Evolutionary conservation across 2,888 invertebrate species (phyloP).

Genomic region (Noctuana brunneofusca): DNA sequence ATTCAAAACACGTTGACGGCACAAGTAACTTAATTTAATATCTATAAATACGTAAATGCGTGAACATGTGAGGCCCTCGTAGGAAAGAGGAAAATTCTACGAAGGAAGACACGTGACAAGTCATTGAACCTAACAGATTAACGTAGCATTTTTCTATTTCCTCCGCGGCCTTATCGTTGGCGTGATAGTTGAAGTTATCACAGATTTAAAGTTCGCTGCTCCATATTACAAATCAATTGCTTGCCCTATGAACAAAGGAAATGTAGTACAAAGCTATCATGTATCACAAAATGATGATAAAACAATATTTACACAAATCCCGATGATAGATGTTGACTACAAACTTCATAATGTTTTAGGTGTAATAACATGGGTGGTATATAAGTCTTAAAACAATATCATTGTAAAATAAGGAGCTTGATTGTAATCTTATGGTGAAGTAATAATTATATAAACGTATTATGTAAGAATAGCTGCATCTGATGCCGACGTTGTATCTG

Average conservation of each 20-base stretch:
- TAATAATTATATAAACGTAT: constrained; percentile 6
- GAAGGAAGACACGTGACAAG: constrained; percentile 49
- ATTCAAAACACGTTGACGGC: constrained; percentile 64
- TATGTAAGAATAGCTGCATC: constrained; percentile 44
- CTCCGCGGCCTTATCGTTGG: constrained; percentile 57
- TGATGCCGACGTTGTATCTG: constrained; percentile 64
- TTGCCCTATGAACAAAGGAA: constrained; percentile 55
- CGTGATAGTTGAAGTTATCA: constrained; percentile 30
- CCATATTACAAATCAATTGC: constrained; percentile 53
- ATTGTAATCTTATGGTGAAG: constrained; percentile 44
- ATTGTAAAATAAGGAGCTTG: constrained; percentile 57
- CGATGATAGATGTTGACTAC: constrained; percentile 64
- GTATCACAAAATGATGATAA: constrained; percentile 40
- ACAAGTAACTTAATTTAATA: constrained; percentile 43
- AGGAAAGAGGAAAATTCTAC: constrained; percentile 70
- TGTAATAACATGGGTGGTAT: constrained; percentile 43
- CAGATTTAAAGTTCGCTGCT: constrained; percentile 45
- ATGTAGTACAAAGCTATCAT: constrained; percentile 66
- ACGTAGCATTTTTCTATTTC: constrained; percentile 65
- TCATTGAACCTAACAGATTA: constrained; percentile 63
- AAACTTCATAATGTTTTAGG: constrained; percentile 52
- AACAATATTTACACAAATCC: constrained; percentile 36
- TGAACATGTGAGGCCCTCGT: constrained; percentile 57
- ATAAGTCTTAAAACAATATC: constrained; percentile 43
- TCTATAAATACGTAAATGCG: constrained; percentile 47